A percentile compares a stretch with the other conserved stretches of the same genome.
Evolutionary conservation across 1,140 invertebrate genomes (phyloP).

Genomic region (Aphidius gifuensis): DNA sequence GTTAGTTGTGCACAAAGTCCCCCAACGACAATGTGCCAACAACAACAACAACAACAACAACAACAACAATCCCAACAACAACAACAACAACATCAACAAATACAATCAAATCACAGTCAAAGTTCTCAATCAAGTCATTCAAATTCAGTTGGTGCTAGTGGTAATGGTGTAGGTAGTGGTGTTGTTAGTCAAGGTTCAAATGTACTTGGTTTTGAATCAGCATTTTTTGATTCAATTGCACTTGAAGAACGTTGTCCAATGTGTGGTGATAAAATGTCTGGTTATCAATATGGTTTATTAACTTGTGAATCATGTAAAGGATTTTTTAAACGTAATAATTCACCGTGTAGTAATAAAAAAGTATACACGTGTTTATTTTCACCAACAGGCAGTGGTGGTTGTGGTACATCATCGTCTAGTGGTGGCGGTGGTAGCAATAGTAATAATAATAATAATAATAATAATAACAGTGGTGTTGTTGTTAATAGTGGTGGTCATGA

Average conservation of each 20-base stretch:
- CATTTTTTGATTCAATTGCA: slow-evolving; percentile 76
- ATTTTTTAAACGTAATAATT: slow-evolving; percentile 90
- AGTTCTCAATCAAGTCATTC: slow-evolving; percentile 40
- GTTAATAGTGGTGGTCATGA: slow-evolving; percentile 24
- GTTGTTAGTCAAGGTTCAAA: slow-evolving; percentile 28
- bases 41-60: slow-evolving; percentile 29
- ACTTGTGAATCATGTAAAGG: slow-evolving; percentile 99
- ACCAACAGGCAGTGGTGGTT: slow-evolving; percentile 59
- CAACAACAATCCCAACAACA: slow-evolving; percentile 13
- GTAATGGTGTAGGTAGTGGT: slow-evolving; percentile 39
- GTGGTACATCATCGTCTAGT: slow-evolving; percentile 21
- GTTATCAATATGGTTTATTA: slow-evolving; percentile 97
- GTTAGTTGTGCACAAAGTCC: slow-evolving; percentile 47
- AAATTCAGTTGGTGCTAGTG: slow-evolving; percentile 23
- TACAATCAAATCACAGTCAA: slow-evolving; percentile 18
- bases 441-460: slow-evolving; percentile 22
- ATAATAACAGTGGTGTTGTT: slow-evolving; percentile 28
- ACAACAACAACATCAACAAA: neutral
- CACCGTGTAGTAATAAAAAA: slow-evolving; percentile 96
- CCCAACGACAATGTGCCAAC: slow-evolving; percentile 47
- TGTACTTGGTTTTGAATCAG: slow-evolving; percentile 50
- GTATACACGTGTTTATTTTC: slow-evolving; percentile 82
- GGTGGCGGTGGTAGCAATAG: slow-evolving; percentile 20
- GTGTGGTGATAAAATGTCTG: slow-evolving; percentile 98
- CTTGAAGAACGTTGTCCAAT: slow-evolving; percentile 97